Conservation (phyloP, 1,140 invertebrate species). For the Pogonus chalceus region DNA sequence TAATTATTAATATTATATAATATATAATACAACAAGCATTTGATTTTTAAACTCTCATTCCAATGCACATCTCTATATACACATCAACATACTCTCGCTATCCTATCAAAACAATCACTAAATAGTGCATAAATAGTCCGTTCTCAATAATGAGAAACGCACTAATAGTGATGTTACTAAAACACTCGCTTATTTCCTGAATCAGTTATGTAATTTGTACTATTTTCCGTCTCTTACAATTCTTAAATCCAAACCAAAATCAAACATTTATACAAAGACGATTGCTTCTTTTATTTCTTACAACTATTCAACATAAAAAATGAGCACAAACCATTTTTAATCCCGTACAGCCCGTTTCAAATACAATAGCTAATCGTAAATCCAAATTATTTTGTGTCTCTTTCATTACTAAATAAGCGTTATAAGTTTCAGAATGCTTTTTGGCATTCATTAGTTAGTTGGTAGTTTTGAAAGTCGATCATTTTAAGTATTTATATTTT, state of each 20-base stretch:
- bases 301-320: background rate
- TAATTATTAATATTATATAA: background rate
- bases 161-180: background rate
- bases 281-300: background rate
- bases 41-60: background rate
- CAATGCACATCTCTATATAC: background rate
- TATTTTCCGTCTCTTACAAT: background rate
- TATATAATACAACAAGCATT: background rate
- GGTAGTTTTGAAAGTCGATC: no score
- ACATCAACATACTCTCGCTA: background rate
- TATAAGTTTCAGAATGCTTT: background rate
- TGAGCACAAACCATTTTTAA: background rate
- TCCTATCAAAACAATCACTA: background rate
- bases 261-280: background rate
- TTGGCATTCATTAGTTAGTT: no score
- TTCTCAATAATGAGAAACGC: background rate
- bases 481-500: no score
- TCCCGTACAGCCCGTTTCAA: conserved; percentile 1
- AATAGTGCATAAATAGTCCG: background rate
- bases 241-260: background rate
- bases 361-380: background rate
- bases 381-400: background rate
- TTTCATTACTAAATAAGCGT: background rate
- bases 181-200: background rate
- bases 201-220: conserved; percentile 2